Evolutionary conservation across 1,140 invertebrate species (phyloP).

Genomic region (Steinernema feltiae): DNA sequence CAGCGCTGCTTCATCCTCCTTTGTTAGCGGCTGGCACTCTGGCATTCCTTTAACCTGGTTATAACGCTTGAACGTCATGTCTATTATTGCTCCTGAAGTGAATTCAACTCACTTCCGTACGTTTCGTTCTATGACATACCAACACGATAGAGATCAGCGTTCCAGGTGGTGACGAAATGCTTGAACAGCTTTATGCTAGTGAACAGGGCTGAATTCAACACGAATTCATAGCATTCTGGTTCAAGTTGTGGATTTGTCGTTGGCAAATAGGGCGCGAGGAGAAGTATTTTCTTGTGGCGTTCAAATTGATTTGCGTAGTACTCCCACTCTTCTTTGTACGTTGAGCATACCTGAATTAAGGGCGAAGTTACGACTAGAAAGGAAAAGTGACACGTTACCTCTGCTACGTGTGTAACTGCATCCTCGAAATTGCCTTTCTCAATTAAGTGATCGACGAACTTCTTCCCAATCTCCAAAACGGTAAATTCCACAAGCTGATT

Average conservation of each 20-base stretch:
- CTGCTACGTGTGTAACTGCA: background rate
- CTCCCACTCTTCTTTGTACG: background rate
- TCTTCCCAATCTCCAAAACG: background rate
- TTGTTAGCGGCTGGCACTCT: background rate
- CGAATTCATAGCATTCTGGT: constrained; percentile 85
- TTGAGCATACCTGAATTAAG: background rate
- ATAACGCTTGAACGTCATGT: background rate
- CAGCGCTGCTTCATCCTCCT: constrained; percentile 11
- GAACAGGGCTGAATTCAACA: constrained; percentile 85
- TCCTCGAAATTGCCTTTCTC: background rate
- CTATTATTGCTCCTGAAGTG: background rate
- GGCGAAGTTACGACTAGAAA: background rate
- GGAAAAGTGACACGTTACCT: background rate
- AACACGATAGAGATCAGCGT: constrained; percentile 74
- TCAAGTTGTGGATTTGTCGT: background rate
- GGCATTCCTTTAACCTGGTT: background rate
- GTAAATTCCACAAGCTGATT: background rate
- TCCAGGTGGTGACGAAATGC: constrained; percentile 80
- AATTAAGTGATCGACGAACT: background rate
- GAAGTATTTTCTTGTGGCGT: background rate
- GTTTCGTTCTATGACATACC: constrained; percentile 22
- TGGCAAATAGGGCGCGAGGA: constrained; percentile 2
- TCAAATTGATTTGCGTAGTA: background rate
- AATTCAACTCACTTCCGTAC: background rate
- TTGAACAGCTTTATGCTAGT: constrained; percentile 70